Percentiles rank a stretch among this genome's conserved stretches.
These are phyloP conservation scores for Achroia grisella DNA, from an alignment of 1,140 invertebrate genomes.

Conservation along the genomic window DNA sequence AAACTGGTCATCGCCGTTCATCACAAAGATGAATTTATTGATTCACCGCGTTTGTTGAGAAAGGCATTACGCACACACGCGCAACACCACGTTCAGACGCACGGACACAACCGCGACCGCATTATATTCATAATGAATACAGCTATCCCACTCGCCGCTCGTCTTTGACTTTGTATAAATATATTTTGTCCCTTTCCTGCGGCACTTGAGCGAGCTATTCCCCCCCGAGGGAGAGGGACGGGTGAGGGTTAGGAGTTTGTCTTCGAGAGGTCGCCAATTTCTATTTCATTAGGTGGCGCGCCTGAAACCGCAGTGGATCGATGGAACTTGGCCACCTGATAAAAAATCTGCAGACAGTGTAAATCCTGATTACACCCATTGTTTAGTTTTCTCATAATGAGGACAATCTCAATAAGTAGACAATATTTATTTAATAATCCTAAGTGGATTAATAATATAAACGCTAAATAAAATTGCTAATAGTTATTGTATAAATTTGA, in stretches of 20 bases:
- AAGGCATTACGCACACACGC: constrained; percentile 46
- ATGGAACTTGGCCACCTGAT: constrained; percentile 48
- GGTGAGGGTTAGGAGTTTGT: constrained; percentile 58
- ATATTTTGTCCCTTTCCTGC: constrained; percentile 63
- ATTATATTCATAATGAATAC: constrained; percentile 74
- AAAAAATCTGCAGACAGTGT: constrained; percentile 17
- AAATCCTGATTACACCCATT: neutral
- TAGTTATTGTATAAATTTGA: no score
- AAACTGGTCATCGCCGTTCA: constrained; percentile 51
- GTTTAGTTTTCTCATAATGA: no score
- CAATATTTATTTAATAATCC: neutral
- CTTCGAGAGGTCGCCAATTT: constrained; percentile 70
- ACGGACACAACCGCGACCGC: constrained; percentile 64
- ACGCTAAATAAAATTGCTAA: no score
- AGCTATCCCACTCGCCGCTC: constrained; percentile 67
- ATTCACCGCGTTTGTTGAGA: constrained; percentile 57
- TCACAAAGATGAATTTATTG: constrained; percentile 69
- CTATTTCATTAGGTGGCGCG: constrained; percentile 71
- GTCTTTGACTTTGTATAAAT: constrained; percentile 73
- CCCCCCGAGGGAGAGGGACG: constrained; percentile 46
- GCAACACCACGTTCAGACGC: constrained; percentile 31
- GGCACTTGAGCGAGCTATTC: constrained; percentile 40
- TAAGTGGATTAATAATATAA: no score
- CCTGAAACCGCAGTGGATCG: constrained; percentile 61
- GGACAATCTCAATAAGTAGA: no score